phyloP scores from a whole-genome alignment of 2,797 vertebrate genomes.

The Sebastes diploproa region DNA sequence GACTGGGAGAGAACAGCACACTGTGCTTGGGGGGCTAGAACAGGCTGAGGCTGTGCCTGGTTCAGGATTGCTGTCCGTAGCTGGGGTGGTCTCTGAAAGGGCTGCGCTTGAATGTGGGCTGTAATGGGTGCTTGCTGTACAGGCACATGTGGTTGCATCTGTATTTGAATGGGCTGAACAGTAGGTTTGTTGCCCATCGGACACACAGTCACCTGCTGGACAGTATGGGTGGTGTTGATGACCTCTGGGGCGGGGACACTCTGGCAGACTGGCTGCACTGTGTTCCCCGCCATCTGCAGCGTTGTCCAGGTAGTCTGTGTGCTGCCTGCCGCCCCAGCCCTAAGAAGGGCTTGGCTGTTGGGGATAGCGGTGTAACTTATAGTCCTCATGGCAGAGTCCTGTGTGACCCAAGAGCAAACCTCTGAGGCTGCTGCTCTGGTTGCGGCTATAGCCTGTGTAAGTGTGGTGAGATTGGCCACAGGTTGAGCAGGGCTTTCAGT shows the following conservation, averaged over 20 bases:
- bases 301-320: conserved; percentile 99
- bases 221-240: conserved; percentile 68
- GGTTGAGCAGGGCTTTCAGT: conserved; percentile 48
- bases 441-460: conserved; percentile 69
- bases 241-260: conserved; percentile 77
- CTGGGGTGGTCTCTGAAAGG: conserved; percentile 68
- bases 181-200: conserved; percentile 78
- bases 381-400: conserved; percentile 70
- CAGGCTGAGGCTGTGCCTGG: conserved; percentile 57
- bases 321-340: conserved; percentile 88
- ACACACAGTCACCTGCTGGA: conserved; percentile 80
- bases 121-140: conserved; percentile 76
- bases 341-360: conserved; percentile 74
- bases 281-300: conserved; percentile 93
- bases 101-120: conserved; percentile 72
- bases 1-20: conserved; percentile 77
- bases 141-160: conserved; percentile 76
- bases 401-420: conserved; percentile 65
- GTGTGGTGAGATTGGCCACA: conserved; percentile 52
- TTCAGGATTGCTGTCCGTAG: conserved; percentile 69
- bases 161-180: conserved; percentile 84
- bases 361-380: conserved; percentile 69
- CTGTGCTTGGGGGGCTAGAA: conserved; percentile 64
- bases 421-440: conserved; percentile 65
- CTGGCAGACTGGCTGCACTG: conserved; percentile 90